phyloP scores from a whole-genome alignment of 2,888 invertebrate genomes.

The Leptinotarsa peninsularis region DNA sequence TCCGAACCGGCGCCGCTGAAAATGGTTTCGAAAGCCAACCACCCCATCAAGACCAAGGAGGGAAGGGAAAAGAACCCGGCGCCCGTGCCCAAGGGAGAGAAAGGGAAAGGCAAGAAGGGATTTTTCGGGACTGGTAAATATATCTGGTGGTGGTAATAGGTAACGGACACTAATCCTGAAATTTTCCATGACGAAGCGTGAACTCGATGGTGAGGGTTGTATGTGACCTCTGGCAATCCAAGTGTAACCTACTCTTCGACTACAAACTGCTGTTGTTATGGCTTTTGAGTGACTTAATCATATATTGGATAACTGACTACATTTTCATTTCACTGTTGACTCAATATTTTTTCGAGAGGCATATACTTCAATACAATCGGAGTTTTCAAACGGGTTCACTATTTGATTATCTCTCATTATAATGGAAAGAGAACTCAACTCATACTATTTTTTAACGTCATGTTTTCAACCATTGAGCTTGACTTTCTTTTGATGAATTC shows the following conservation, averaged over 20 bases:
- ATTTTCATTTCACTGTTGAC: slow-evolving; percentile 20
- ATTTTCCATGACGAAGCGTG: slow-evolving; percentile 63
- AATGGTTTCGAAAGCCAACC: slow-evolving; percentile 60
- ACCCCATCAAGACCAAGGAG: slow-evolving; percentile 49
- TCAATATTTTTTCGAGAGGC: slow-evolving; percentile 6
- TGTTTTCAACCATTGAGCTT: too few species aligned
- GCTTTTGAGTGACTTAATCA: slow-evolving; percentile 54
- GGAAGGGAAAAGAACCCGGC: slow-evolving; percentile 60
- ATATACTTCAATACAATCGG: neutral
- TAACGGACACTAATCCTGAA: slow-evolving; percentile 56
- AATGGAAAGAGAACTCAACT: neutral
- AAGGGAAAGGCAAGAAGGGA: slow-evolving; percentile 80
- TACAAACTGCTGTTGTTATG: slow-evolving; percentile 54
- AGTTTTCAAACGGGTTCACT: neutral
- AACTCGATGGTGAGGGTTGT: slow-evolving; percentile 55
- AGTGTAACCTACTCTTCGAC: slow-evolving; percentile 40
- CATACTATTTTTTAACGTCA: too few species aligned
- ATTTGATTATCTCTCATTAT: neutral
- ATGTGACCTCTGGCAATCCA: slow-evolving; percentile 46
- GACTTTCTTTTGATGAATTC: too few species aligned
- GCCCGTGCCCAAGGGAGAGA: slow-evolving; percentile 70
- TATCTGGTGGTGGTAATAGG: slow-evolving; percentile 82
- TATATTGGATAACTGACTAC: slow-evolving; percentile 22
- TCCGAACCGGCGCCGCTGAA: slow-evolving; percentile 61
- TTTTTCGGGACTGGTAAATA: slow-evolving; percentile 87